Percentiles rank a stretch among this genome's conserved stretches.
These are phyloP conservation scores for Cygnus atratus DNA, from an alignment of 2,113 vertebrate species.

Conservation along the genomic window DNA sequence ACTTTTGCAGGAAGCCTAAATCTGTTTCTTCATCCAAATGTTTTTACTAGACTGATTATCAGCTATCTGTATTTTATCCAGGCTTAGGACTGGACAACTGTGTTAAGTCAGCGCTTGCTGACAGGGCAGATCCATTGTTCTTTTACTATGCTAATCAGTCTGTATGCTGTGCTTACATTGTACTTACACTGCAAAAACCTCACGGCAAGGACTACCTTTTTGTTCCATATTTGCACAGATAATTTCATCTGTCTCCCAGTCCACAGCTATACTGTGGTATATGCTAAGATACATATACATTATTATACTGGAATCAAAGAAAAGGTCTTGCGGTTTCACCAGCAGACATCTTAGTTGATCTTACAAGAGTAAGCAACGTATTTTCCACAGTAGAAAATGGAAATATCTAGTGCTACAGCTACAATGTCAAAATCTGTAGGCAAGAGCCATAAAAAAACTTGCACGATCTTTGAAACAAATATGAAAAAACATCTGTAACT, in stretches of 20 bases:
- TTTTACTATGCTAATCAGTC: not conserved
- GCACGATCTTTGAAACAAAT: not conserved
- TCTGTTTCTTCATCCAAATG: not conserved
- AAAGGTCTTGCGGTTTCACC: not conserved
- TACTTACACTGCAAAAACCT: not conserved
- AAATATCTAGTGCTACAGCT: not conserved
- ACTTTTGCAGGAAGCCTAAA: not conserved
- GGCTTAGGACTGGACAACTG: not conserved
- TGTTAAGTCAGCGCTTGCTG: not conserved
- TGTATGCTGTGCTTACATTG: not conserved
- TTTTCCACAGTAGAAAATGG: not conserved
- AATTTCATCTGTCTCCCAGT: not conserved
- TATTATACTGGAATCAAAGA: not conserved
- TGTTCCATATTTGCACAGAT: not conserved
- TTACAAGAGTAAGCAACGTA: not conserved
- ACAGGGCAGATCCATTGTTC: not conserved
- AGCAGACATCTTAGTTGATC: not conserved
- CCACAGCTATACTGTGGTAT: not conserved
- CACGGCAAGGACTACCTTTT: not conserved
- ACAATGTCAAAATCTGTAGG: not conserved
- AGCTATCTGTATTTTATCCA: not conserved
- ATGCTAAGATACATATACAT: not conserved
- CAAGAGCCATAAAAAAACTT: not conserved
- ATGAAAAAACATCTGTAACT: not conserved
- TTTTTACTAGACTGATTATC: not conserved